Base-by-base conservation (phyloP, 2,113 vertebrate species). In the Caranx ignobilis region DNA sequence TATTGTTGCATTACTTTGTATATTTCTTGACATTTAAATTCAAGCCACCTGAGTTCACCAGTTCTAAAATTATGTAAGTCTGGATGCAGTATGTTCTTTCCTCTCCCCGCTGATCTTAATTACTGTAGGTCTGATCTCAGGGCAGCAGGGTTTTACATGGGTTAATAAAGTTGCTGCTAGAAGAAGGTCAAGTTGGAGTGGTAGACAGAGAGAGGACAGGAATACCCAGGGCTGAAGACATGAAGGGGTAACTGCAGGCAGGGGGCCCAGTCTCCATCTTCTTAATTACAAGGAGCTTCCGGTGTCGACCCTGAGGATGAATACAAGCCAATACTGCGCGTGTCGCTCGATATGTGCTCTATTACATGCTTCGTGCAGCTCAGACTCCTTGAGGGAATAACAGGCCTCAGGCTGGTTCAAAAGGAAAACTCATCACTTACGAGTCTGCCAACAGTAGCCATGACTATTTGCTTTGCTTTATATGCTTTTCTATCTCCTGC, bases 21-120 rank as follows among this genome's bases (percentile, higher is more conserved):
- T 80, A 70, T 83, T 75, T 67, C 72, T 61, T 85, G 80, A 88
- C 79, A 84, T 90, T 87, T 88, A 63, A 79, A 78, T 61, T 54
- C 19, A 56, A 60, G 37, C 41, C 39, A 57, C 75, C 57, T 41
- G 52, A 77, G 64, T 15, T 68, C 8, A 16, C 47, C 32, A 16
- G 34, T 66, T 79, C 71, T 54, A 70, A 62, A 81, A 61, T 43
- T 3, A 72, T 71, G 13, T 19, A 43, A 63, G 16, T 81, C 16
- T 48, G 50, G 39, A 32, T 75, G 50, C 13, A 52, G 59, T 32
- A 13, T 26, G 43, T 56, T 59, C 34, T 45, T 4, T 39, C 2
- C 13, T 71, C 31, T 68, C 68, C 55, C 60, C 1, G 41, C 60
- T 70, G 77, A 65, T 83, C 50, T 63, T 68, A 56, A 77, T 77